These are phyloP conservation scores for Oikopleura dioica DNA, from an alignment of 23 tunicate species.

Conservation along the genomic window DNA sequence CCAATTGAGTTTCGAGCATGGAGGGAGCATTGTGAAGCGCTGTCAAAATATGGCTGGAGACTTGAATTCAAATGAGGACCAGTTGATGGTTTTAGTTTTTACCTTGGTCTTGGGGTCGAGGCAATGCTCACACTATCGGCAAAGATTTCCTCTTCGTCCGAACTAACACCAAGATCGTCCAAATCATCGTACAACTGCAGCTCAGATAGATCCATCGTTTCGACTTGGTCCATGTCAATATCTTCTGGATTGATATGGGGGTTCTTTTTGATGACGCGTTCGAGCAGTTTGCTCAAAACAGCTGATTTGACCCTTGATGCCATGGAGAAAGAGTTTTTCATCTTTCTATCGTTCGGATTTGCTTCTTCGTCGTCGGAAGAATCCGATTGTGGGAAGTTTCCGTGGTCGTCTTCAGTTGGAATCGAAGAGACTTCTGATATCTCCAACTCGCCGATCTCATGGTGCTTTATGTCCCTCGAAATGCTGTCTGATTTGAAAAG, in stretches of 20 bases:
- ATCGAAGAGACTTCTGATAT: constrained; percentile 8
- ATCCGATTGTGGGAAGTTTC: neutral
- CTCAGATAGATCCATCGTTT: neutral
- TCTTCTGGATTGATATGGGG: constrained; percentile 13
- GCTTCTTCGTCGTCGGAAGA: neutral
- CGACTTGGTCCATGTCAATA: neutral
- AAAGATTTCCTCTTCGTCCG: neutral
- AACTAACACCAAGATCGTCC: neutral
- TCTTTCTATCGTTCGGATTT: neutral
- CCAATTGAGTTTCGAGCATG: neutral
- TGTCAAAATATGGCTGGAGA: constrained; percentile 2
- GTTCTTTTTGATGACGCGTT: neutral
- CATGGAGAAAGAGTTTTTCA: neutral
- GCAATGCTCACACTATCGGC: neutral
- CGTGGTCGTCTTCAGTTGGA: constrained; percentile 9
- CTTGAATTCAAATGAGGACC: no score
- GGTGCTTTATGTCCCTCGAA: neutral
- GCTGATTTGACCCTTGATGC: neutral
- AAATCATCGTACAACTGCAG: neutral
- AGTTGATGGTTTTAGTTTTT: no score
- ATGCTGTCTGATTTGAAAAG: neutral
- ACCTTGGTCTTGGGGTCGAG: constrained; percentile 5
- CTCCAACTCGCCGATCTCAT: neutral
- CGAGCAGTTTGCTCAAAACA: neutral
- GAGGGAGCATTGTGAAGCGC: neutral